Evolutionary conservation across 2,797 vertebrate genomes (phyloP).

Genomic region (Spea hammondii): DNA sequence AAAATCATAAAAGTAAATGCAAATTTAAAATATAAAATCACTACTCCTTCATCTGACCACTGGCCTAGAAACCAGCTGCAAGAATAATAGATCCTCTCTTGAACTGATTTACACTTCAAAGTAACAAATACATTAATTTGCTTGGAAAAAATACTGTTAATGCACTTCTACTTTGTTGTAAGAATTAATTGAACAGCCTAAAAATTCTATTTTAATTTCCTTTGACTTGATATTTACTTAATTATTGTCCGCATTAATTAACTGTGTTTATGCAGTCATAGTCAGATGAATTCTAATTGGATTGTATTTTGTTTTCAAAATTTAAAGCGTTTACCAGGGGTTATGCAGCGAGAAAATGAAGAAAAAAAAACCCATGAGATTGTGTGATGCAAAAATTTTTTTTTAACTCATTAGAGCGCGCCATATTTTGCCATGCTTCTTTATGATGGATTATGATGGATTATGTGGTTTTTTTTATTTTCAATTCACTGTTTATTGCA

Average conservation of each 20-base stretch:
- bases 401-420: neutral
- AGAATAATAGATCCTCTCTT: neutral
- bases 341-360: neutral
- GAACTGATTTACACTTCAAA: neutral
- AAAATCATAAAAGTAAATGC: too few species aligned
- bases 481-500: too few species aligned
- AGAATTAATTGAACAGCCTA: neutral
- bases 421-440: too few species aligned
- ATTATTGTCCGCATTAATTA: neutral
- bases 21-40: too few species aligned
- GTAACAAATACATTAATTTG: neutral
- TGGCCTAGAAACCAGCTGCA: neutral
- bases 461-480: too few species aligned
- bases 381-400: neutral
- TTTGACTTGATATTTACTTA: neutral
- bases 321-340: neutral
- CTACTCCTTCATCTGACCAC: neutral
- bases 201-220: neutral
- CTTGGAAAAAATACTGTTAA: neutral
- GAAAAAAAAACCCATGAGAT: neutral
- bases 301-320: slow-evolving; percentile 2
- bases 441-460: too few species aligned
- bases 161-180: neutral
- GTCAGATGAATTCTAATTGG: slow-evolving; percentile 1
- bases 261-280: neutral